Evolutionary conservation across 2,888 invertebrate genomes (phyloP), one percentile per base, ranked within the genome.

Genomic region (Lasioglossum leucozonium): DNA sequence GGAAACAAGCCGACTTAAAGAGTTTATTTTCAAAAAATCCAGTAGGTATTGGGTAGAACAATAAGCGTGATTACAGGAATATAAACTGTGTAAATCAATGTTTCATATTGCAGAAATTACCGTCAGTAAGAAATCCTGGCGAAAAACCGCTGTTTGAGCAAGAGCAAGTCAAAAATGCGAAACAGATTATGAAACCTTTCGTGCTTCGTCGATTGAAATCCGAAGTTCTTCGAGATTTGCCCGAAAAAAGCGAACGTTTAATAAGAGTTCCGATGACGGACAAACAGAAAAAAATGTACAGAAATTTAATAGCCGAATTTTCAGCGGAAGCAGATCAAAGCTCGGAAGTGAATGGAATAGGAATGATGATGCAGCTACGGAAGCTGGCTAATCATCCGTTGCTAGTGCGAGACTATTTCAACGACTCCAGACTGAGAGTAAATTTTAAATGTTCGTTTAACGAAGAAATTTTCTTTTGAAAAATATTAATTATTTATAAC

Each of bases 101-200:
- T 65, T 8, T 73, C 26, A 71, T 16, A 58, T 92, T 92, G 34
- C 86, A 95, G 96, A 97, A 96, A 96, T 76, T 92, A 4, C 93
- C 96, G 26, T 91, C 92, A 67, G 96, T 96, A 22, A 95, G 94
- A 30, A 95, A 94, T 4, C 95, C 95, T 0, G 96, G 96, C 16
- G 97, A 97, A 13, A 96, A 96, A 34, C 97, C 97, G 0, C 95
- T 97, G n/a, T 99, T 99, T 95, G 99, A 99, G 94, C 96, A 97
- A 93, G 97, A 98, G 81, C 98, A 99, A 95, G 98, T 99, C 69
- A 97, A 97, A 22, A 98, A 99, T 92, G 99, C 99, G 0, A 99
- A 99, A 94, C 96, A 97, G 75, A 99, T 99, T 89, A 99, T 99
- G 98, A 98, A 98, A 94, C 99, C 99, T 0, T 99, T 99, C 94